Conservation (phyloP, 2,888 invertebrate species). For the Galerucella nymphaeae region DNA sequence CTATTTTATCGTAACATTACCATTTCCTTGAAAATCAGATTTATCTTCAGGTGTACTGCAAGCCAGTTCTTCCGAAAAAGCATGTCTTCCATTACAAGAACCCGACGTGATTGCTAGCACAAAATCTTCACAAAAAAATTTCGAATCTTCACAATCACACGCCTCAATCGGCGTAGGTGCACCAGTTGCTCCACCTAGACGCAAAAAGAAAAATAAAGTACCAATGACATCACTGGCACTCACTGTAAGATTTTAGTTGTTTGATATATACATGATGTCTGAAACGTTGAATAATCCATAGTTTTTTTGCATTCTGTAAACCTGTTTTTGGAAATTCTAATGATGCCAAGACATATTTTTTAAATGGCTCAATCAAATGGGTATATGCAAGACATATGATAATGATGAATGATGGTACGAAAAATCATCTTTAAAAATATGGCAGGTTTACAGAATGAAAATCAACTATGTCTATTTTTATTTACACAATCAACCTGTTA, state of each 20-base stretch:
- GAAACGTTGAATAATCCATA: not conserved
- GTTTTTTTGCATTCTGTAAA: no score
- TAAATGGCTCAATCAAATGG: no score
- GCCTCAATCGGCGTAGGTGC: conserved; percentile 54
- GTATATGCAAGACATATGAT: no score
- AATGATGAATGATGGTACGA: no score
- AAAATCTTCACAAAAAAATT: conserved; percentile 70
- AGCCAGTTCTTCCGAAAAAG: conserved; percentile 42
- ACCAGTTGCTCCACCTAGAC: conserved; percentile 83
- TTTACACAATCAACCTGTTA: no score
- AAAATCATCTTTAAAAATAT: no score
- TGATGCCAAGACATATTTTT: no score
- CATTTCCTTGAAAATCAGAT: not conserved
- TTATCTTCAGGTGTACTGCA: conserved; percentile 51
- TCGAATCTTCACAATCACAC: conserved; percentile 42
- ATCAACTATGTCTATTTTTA: no score
- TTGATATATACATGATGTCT: conserved; percentile 3
- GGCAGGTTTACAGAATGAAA: no score
- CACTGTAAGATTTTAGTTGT: conserved; percentile 46
- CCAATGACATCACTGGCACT: conserved; percentile 45
- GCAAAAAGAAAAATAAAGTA: conserved; percentile 75
- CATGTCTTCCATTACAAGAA: conserved; percentile 73
- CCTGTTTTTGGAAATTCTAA: no score
- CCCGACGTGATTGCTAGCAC: conserved; percentile 95
- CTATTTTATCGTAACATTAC: not conserved